These are phyloP conservation scores for Cyprinodon tularosa DNA, from an alignment of 2,113 vertebrate species.

Conservation along the genomic window DNA sequence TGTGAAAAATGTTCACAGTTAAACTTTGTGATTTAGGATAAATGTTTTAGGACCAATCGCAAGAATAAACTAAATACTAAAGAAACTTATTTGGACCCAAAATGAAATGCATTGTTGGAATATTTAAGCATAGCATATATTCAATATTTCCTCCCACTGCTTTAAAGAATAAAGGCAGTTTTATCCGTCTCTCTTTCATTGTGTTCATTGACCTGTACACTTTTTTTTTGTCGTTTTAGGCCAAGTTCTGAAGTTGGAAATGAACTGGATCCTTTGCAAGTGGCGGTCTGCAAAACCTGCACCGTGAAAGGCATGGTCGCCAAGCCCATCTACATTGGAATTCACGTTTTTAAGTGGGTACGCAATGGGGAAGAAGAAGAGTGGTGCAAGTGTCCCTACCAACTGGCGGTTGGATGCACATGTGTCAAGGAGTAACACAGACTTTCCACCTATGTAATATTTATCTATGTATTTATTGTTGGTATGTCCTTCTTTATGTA, in stretches of 20 bases:
- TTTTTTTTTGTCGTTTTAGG: conserved; percentile 1
- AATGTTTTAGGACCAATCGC: background rate
- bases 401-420: conserved; percentile 52
- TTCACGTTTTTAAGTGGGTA: accelerated
- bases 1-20: background rate
- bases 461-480: background rate
- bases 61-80: background rate
- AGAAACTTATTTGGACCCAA: background rate
- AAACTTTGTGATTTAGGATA: background rate
- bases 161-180: background rate
- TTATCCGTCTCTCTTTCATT: background rate
- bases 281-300: background rate
- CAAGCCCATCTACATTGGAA: conserved; percentile 2
- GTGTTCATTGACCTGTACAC: background rate
- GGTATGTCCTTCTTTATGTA: background rate
- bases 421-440: conserved; percentile 14
- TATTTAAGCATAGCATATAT: too few species aligned
- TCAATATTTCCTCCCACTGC: too few species aligned
- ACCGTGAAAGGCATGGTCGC: accelerated
- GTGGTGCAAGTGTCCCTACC: conserved; percentile 36
- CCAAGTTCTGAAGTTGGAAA: accelerated
- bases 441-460: too few species aligned
- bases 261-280: accelerated
- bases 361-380: accelerated
- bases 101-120: background rate